These are phyloP conservation scores for Polylopha cassiicola DNA, from an alignment of 2,888 invertebrate genomes.

Conservation along the genomic window DNA sequence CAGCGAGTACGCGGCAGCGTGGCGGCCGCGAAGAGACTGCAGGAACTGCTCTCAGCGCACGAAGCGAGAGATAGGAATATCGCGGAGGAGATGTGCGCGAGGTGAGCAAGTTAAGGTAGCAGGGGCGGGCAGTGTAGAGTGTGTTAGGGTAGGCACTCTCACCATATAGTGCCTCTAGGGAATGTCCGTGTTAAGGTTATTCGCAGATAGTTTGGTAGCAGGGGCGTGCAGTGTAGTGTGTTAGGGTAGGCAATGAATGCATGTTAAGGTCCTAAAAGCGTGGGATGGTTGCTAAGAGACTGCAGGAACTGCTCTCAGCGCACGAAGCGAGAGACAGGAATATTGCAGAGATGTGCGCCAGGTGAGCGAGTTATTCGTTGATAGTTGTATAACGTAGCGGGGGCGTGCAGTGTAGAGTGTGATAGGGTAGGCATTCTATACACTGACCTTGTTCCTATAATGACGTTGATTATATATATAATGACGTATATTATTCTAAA, in stretches of 20 bases:
- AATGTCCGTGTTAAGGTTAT: background rate
- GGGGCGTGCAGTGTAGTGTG: background rate
- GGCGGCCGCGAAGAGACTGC: slow-evolving; percentile 79
- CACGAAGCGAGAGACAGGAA: slow-evolving; percentile 89
- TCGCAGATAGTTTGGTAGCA: background rate
- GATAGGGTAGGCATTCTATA: too few species aligned
- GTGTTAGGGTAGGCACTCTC: too few species aligned
- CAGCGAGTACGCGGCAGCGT: slow-evolving; percentile 79
- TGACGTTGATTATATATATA: background rate
- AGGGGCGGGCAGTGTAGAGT: too few species aligned
- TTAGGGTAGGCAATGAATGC: too few species aligned
- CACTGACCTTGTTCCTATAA: background rate
- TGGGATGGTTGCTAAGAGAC: slow-evolving; percentile 78
- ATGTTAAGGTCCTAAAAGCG: too few species aligned
- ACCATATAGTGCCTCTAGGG: background rate
- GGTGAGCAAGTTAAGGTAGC: slow-evolving; percentile 31
- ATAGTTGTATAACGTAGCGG: too few species aligned
- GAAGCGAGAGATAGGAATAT: slow-evolving; percentile 90
- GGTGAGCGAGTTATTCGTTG: slow-evolving; percentile 37
- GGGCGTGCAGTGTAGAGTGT: too few species aligned
- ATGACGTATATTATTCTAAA: too few species aligned
- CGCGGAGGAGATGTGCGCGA: slow-evolving; percentile 84
- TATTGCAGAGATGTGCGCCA: slow-evolving; percentile 83
- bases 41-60: slow-evolving; percentile 76
- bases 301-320: slow-evolving; percentile 79